Evolutionary conservation across 2,797 vertebrate genomes (phyloP).

Genomic region (Mycteria americana): DNA sequence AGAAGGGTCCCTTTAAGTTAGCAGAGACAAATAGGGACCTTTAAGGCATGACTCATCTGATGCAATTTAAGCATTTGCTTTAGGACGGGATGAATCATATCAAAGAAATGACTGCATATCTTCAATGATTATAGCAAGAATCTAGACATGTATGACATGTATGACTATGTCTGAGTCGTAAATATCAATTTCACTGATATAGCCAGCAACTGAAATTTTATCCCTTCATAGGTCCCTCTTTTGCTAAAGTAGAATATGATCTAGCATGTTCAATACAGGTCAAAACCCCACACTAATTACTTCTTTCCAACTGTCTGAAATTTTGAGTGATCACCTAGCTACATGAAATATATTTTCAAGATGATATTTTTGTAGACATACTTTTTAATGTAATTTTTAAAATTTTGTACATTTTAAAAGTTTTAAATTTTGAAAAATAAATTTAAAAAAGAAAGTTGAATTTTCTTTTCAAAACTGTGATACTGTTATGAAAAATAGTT

Average conservation of each 20-base stretch:
- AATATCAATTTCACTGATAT: neutral
- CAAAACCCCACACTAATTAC: neutral
- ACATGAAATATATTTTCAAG: neutral
- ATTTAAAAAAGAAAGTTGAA: neutral
- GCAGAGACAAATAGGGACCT: neutral
- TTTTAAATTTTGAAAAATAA: neutral
- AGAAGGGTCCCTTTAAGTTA: neutral
- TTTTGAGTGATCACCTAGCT: neutral
- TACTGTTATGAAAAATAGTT: neutral
- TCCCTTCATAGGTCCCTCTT: neutral
- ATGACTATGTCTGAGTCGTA: neutral
- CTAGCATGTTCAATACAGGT: neutral
- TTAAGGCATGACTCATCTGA: constrained; percentile 8
- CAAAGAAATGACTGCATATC: neutral
- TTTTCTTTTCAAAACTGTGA: neutral
- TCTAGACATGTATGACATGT: neutral
- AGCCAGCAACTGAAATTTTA: neutral
- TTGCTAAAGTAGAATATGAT: neutral
- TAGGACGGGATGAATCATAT: constrained; percentile 7
- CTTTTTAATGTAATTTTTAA: neutral
- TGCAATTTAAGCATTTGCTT: constrained; percentile 6
- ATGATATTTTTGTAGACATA: neutral
- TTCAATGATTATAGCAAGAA: neutral
- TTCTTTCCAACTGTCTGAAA: neutral
- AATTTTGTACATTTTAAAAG: neutral